These are phyloP conservation scores for Lithodes maja DNA, from an alignment of 2,888 invertebrate species.

Conservation along the genomic window DNA sequence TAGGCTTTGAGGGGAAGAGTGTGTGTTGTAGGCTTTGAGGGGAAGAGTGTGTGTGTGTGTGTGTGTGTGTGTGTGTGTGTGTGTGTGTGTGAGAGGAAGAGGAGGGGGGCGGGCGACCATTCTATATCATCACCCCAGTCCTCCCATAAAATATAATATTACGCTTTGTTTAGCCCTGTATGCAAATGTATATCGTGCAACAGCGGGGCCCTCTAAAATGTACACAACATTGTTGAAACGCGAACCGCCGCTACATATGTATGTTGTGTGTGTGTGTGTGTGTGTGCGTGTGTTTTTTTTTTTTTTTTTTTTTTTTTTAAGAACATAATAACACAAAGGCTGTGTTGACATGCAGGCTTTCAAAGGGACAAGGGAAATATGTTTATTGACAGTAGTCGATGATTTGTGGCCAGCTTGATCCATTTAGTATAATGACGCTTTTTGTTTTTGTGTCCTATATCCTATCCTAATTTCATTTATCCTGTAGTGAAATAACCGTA, in stretches of 20 bases:
- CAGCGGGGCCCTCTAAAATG: not conserved
- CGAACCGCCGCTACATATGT: not conserved
- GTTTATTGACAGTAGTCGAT: not conserved
- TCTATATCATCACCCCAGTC: not conserved
- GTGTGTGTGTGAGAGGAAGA: not conserved
- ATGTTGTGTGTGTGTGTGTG: too few relatives aligned
- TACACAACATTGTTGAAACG: not conserved
- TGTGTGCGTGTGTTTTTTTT: too few relatives aligned
- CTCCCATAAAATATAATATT: not conserved
- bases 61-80: too few relatives aligned
- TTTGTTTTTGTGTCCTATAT: too few relatives aligned
- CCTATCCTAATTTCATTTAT: too few relatives aligned
- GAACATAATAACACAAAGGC: too few relatives aligned
- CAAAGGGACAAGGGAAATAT: not conserved
- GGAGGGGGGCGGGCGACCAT: not conserved
- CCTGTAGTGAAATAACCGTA: too few relatives aligned
- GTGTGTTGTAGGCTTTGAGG: too few relatives aligned
- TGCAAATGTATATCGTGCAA: not conserved
- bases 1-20: too few relatives aligned
- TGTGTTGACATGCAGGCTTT: not conserved
- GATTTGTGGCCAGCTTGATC: not conserved
- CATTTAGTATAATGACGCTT: too few relatives aligned
- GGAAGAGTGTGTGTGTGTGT: too few relatives aligned
- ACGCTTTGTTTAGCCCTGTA: not conserved
- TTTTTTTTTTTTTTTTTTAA: too few relatives aligned